Conservation (phyloP, 2,888 invertebrate genomes). For the Cryptus viduatorius region DNA sequence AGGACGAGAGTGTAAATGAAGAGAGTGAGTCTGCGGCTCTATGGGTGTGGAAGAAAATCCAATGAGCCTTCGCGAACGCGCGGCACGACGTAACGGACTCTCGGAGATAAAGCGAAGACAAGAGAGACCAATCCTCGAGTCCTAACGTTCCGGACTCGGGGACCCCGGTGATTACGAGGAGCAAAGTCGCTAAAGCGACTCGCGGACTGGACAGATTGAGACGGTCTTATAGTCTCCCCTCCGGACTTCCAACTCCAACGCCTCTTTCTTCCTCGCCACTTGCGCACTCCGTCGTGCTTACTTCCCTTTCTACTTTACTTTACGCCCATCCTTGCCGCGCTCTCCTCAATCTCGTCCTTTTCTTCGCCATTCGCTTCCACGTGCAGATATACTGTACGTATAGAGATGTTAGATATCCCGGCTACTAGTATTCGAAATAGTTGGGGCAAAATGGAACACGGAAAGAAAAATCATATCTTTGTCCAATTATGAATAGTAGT, state of each 20-base stretch:
- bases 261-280: constrained; percentile 52
- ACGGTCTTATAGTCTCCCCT: constrained; percentile 70
- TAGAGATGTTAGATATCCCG: background rate
- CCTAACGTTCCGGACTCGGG: constrained; percentile 38
- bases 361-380: constrained; percentile 39
- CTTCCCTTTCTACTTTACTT: constrained; percentile 47
- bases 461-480: background rate
- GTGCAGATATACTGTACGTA: constrained; percentile 7
- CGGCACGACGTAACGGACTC: constrained; percentile 26
- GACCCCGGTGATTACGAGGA: constrained; percentile 64
- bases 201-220: constrained; percentile 67
- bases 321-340: constrained; percentile 50
- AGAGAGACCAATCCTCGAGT: constrained; percentile 60
- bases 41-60: constrained; percentile 29
- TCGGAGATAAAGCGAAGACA: constrained; percentile 48
- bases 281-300: constrained; percentile 34
- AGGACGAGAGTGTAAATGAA: background rate
- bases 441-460: background rate
- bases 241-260: constrained; percentile 54
- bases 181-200: constrained; percentile 72
- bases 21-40: background rate
- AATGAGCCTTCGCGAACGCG: constrained; percentile 25
- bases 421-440: background rate
- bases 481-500: background rate
- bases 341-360: constrained; percentile 62